These are phyloP conservation scores for Aphodius sticticus DNA, from an alignment of 2,888 invertebrate genomes.

Conservation along the genomic window DNA sequence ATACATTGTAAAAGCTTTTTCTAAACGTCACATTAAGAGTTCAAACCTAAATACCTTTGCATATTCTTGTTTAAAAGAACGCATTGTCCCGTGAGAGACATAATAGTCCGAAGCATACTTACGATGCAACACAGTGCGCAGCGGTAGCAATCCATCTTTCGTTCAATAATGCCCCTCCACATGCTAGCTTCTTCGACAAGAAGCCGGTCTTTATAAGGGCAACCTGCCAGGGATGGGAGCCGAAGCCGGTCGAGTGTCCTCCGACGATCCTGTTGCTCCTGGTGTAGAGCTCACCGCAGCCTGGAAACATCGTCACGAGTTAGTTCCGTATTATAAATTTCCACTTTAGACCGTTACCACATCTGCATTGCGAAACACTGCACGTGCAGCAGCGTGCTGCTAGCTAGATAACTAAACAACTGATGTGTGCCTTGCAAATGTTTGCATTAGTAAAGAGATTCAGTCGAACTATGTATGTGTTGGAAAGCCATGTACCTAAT, in stretches of 20 bases:
- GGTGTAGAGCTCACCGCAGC: constrained; percentile 88
- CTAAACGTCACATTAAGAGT: too few species aligned
- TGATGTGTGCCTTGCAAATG: background rate
- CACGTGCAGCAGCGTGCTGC: background rate
- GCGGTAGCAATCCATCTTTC: constrained; percentile 93
- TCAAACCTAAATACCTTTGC: background rate
- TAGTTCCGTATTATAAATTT: background rate
- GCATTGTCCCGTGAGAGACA: background rate
- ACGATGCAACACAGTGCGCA: constrained; percentile 92
- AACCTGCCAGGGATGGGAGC: constrained; percentile 94
- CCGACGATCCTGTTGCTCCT: constrained; percentile 91
- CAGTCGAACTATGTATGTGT: background rate
- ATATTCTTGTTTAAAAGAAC: background rate
- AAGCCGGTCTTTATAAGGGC: constrained; percentile 92
- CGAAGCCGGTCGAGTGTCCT: constrained; percentile 89
- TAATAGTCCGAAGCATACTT: constrained; percentile 59
- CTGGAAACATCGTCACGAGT: constrained; percentile 60
- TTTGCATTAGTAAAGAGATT: background rate
- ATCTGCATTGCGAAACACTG: background rate
- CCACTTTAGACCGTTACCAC: background rate
- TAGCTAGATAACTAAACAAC: too few species aligned
- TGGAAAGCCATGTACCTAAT: too few species aligned
- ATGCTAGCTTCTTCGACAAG: constrained; percentile 87
- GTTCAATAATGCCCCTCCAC: constrained; percentile 89
- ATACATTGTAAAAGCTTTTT: too few species aligned